phyloP scores from a whole-genome alignment of 1,140 invertebrate genomes.

The Drosophila sechellia region DNA sequence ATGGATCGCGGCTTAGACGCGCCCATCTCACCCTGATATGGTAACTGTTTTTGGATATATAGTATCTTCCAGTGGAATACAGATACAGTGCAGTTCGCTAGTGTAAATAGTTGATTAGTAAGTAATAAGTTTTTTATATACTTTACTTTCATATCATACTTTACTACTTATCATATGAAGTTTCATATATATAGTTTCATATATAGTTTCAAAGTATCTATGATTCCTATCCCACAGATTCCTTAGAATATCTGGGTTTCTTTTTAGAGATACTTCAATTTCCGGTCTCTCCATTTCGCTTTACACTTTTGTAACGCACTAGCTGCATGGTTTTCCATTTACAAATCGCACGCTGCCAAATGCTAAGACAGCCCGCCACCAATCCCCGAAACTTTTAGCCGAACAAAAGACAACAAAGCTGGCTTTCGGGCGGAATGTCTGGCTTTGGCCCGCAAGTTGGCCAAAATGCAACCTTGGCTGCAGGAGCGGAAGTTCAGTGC shows the following conservation, averaged over 20 bases:
- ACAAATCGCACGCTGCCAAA: conserved; percentile 46
- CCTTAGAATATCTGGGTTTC: no score
- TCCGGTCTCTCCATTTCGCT: neutral
- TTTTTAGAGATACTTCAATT: neutral
- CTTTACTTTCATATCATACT: no score
- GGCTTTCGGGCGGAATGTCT: conserved; percentile 21
- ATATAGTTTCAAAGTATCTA: no score
- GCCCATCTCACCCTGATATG: conserved; percentile 60
- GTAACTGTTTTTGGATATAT: conserved; percentile 14
- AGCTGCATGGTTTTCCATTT: conserved; percentile 45
- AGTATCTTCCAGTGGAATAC: neutral
- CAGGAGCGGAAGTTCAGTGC: conserved; percentile 70
- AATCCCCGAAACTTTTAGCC: conserved; percentile 29
- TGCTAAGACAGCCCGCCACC: conserved; percentile 15
- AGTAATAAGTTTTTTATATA: neutral
- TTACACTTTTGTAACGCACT: conserved; percentile 8
- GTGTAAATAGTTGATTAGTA: neutral
- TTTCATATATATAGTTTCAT: no score
- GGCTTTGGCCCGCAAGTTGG: conserved; percentile 43
- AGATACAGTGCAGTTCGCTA: conserved; percentile 4
- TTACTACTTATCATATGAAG: no score
- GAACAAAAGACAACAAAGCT: conserved; percentile 62
- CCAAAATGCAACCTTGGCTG: conserved; percentile 72
- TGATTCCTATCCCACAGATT: no score
- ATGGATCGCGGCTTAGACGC: conserved; percentile 67